Evolutionary conservation across 1,140 invertebrate genomes (phyloP), one percentile per base, ranked within the genome.

Genomic region (Archegozetes longisetosus): DNA sequence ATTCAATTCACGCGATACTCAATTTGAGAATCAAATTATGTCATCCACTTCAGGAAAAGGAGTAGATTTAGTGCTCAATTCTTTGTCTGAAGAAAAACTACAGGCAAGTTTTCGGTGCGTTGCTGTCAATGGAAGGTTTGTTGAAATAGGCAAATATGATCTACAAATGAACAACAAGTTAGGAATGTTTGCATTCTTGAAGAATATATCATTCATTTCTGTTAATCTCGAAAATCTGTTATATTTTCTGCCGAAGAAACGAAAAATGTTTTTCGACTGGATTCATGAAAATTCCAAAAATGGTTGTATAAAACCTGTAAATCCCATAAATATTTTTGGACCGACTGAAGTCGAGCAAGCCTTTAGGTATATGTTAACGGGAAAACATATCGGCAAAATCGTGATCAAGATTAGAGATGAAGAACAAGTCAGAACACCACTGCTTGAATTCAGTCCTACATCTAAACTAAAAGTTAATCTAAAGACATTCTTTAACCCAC

Each of bases 111-210:
- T 96, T 6, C 79, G 90, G 60, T 92, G 92, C 70, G 72, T 97
- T 32, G 88, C 87, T 0, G 75, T 81, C 49, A 86, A 90, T 68
- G 93, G 91, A 29, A 79, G 90, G 29, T 98, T 97, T 76, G 75
- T 95, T 26, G 93, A 98, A 76, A 97, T 98, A 67, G 93, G 93
- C 62, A 98, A 98, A 74, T 88, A 85, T 62, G 92, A 98, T 75
- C 73, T 98, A 26, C 88, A 87, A 4, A 92, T 92, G 66, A 88
- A 96, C 70, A 82, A 78, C 6, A 72, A 81, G 2, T 70, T 95
- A 57, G 91, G 91, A 17, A 96, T 98, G 92, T 79, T 86, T 0
- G 69, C 96, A 2, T 95, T 98, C 74, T 73, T 96, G 65, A 94
- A 92, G 69, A 97, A 97, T 69, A 87, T 88, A 1, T 84, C 86